Base-by-base conservation (phyloP, 2,113 vertebrate species). In the Pollimyrus isidori region DNA sequence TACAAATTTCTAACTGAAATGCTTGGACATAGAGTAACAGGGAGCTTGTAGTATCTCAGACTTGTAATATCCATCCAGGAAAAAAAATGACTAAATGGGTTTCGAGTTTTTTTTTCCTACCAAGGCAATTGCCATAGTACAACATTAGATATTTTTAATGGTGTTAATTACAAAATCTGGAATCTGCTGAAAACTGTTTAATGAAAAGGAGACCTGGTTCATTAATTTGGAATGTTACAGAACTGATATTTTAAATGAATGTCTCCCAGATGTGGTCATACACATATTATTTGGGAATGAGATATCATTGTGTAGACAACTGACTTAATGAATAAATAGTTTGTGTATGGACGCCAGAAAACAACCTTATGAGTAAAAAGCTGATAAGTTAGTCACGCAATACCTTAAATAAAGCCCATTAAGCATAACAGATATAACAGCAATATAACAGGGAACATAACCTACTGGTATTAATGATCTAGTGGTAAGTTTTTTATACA, bases 161-260 rank as follows among this genome's bases (percentile, higher is more conserved):
- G 6, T 56, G 85, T 53, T 87, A 52, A 87, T 87, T 87, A 52
- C 49, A 35, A 87, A 53, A 87, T 35, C 30, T 53, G 85, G n/a
- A 87, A 87, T 87, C 39, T 87, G 48, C 85, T 56, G 50, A 53
- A 87, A 53, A 87, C 50, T 9, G 50, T 87, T 52, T 53, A 87
- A 87, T 87, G 85, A 53, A 53, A 48, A 86, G 42, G 83, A 87
- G 50, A 35, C 19, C 13, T 53, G 50, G 10, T 87, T 87, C 85
- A 53, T 87, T 87, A 53, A 35, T 35, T 87, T 53, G 50, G 30
- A 53, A 87, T 30, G 49, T 39, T 87, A 87, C 11, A 53, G 26
- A 35, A 87, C n/a, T 52, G 85, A 21, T 87, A 53, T 87, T 87
- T 86, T 87, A 53, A 87, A 35, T 87, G 30, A 52, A 87, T 53